These are phyloP conservation scores for Neogale vison DNA, from an alignment of 2,113 vertebrate genomes.

Conservation along the genomic window DNA sequence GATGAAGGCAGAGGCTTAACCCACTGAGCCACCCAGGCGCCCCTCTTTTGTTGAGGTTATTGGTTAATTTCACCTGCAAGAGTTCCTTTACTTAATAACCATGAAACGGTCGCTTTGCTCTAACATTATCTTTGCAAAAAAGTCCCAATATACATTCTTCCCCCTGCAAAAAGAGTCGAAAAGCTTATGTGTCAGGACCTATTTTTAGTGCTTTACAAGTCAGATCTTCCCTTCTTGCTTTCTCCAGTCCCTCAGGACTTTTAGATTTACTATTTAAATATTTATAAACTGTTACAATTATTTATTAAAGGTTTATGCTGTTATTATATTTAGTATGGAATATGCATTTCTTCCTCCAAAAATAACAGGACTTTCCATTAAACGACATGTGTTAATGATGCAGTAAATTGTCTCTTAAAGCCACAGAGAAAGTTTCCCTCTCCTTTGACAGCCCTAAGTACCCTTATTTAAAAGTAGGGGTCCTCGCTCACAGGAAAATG, in stretches of 20 bases:
- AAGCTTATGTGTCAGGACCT: conserved; percentile 33
- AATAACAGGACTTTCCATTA: conserved; percentile 69
- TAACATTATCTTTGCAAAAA: not conserved
- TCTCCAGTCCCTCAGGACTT: conserved; percentile 57
- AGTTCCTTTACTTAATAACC: not conserved
- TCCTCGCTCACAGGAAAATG: conserved; percentile 20
- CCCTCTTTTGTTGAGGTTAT: not conserved
- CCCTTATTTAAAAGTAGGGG: conserved; percentile 61
- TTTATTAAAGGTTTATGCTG: conserved; percentile 73
- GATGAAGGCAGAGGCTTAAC: too few species aligned
- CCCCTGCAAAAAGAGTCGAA: not conserved
- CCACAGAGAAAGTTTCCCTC: conserved; percentile 41
- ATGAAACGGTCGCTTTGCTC: not conserved
- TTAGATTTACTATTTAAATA: conserved; percentile 74
- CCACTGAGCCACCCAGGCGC: too few species aligned
- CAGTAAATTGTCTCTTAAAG: conserved; percentile 67
- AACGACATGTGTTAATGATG: conserved; percentile 41
- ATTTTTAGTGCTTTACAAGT: conserved; percentile 50
- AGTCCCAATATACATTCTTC: not conserved
- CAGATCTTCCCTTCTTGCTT: conserved; percentile 27
- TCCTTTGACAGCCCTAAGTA: conserved; percentile 50
- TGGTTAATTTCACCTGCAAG: not conserved
- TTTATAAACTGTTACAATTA: conserved; percentile 75
- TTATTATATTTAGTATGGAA: conserved; percentile 67
- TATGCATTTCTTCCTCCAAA: conserved; percentile 65